A percentile compares a stretch with the other conserved stretches of the same genome.
Evolutionary conservation across 2,113 vertebrate genomes (phyloP).

Genomic region (Phaetusa simplex): DNA sequence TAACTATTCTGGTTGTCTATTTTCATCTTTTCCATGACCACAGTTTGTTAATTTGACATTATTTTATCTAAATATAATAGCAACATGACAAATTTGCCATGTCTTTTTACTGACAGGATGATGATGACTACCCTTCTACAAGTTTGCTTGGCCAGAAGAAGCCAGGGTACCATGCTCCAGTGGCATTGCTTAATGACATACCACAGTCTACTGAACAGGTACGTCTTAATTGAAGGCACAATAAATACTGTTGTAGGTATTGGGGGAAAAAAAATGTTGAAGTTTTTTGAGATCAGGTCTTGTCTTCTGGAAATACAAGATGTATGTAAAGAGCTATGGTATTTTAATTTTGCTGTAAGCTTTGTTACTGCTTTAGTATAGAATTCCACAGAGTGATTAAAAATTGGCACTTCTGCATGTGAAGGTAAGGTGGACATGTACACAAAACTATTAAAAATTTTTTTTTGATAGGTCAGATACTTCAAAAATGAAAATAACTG

Average conservation of each 20-base stretch:
- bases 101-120: slow-evolving; percentile 79
- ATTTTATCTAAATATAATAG: not conserved
- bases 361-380: not conserved
- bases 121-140: slow-evolving; percentile 93
- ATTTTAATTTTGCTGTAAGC: not conserved
- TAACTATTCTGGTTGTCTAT: not conserved
- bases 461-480: not conserved
- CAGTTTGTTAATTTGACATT: not conserved
- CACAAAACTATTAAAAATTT: not conserved
- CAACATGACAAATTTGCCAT: not conserved
- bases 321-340: not conserved
- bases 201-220: slow-evolving; percentile 98
- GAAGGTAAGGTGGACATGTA: not conserved
- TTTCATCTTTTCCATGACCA: not conserved
- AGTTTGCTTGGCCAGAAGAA: slow-evolving; percentile 97
- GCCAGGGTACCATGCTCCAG: slow-evolving; percentile 95
- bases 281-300: not conserved
- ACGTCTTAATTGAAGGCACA: not conserved
- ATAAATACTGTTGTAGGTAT: not conserved
- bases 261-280: not conserved
- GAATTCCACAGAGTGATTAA: not conserved
- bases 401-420: not conserved
- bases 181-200: slow-evolving; percentile 96
- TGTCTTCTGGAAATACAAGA: not conserved
- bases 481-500: not conserved